A percentile compares a stretch with the other conserved stretches of the same genome.
Evolutionary conservation across 1,140 invertebrate genomes (phyloP).

Genomic region (Holotrichia oblita): DNA sequence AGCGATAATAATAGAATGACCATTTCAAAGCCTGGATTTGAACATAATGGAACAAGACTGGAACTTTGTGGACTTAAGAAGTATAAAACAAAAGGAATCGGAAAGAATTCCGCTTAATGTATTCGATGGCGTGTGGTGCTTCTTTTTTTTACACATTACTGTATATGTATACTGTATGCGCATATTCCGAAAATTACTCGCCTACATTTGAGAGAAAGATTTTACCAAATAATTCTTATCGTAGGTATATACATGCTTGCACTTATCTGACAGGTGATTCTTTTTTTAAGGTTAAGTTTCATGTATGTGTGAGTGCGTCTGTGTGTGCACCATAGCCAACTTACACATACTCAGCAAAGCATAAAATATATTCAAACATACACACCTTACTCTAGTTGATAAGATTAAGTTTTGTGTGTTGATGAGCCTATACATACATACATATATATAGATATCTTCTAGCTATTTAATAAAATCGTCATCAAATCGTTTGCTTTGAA

Average conservation of each 20-base stretch:
- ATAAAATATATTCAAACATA: conserved; percentile 3
- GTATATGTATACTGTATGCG: not conserved
- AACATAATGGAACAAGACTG: too few relatives aligned
- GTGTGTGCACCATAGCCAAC: too few relatives aligned
- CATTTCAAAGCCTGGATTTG: too few relatives aligned
- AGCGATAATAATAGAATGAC: too few relatives aligned
- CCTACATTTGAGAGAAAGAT: not conserved
- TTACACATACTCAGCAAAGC: not conserved
- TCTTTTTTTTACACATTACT: not conserved
- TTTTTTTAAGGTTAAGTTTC: conserved; percentile 20
- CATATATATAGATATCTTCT: not conserved
- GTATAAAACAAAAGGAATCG: not conserved
- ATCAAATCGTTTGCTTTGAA: too few relatives aligned
- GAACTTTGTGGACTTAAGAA: not conserved
- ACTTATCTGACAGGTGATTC: conserved; percentile 16
- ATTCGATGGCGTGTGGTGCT: too few relatives aligned
- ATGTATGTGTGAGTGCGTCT: not conserved
- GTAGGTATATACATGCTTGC: not conserved
- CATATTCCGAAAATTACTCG: not conserved
- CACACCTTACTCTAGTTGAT: conserved; percentile 16
- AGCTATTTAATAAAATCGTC: not conserved
- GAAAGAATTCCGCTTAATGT: too few relatives aligned
- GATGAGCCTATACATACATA: not conserved
- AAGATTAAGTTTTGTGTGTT: conserved; percentile 11
- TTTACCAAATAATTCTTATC: conserved; percentile 6